Evolutionary conservation across 2,888 invertebrate genomes (phyloP).

Genomic region (Ophioninae sp.): DNA sequence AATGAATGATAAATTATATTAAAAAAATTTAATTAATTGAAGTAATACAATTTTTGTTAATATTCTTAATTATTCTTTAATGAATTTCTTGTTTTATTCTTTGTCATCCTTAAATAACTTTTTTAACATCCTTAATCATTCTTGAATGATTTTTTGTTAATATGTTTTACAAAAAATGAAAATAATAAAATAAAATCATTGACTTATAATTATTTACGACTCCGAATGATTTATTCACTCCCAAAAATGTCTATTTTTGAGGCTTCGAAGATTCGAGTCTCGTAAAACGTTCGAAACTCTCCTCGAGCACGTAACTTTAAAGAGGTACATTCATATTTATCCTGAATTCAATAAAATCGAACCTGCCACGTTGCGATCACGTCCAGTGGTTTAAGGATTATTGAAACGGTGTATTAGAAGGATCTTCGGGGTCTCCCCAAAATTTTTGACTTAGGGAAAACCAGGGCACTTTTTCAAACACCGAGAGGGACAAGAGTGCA

Average conservation of each 20-base stretch:
- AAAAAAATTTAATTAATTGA: too few species aligned
- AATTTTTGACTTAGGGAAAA: constrained; percentile 58
- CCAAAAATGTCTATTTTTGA: background rate
- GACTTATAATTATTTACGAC: background rate
- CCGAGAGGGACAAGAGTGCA: constrained; percentile 4
- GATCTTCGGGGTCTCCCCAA: constrained; percentile 36
- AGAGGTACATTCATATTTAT: background rate
- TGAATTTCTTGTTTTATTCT: too few species aligned
- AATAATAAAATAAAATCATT: background rate
- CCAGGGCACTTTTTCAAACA: constrained; percentile 54
- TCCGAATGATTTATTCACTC: background rate
- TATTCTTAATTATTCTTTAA: too few species aligned
- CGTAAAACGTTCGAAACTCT: background rate
- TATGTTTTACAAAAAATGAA: background rate
- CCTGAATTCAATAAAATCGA: constrained; percentile 50
- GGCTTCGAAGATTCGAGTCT: background rate
- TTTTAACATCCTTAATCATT: too few species aligned
- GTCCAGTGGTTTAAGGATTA: constrained; percentile 52
- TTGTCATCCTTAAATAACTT: too few species aligned
- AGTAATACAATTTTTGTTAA: too few species aligned
- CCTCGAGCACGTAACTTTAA: background rate
- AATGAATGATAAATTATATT: too few species aligned
- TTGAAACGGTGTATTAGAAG: background rate
- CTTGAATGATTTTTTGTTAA: too few species aligned
- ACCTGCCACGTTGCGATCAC: constrained; percentile 35